Base-by-base conservation (phyloP, 1,140 invertebrate species). In the Eufriesea mexicana region DNA sequence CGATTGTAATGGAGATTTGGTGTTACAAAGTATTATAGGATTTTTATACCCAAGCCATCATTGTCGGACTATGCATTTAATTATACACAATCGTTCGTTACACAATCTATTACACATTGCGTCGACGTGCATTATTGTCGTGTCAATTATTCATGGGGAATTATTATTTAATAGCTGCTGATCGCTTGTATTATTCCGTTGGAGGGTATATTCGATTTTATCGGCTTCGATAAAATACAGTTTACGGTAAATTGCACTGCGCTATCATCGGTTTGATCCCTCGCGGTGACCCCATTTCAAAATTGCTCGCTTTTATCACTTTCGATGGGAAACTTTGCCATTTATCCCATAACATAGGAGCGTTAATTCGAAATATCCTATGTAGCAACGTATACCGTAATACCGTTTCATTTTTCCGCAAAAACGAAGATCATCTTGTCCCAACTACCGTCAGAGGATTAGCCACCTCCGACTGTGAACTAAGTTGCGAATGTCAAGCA, bases 111-210 rank as follows among this genome's bases (percentile, higher is more conserved):
- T 71, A 76, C n/a, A 75, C 35, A 25, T 23, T 23, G 42, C 16
- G n/a, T 10, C n/a, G 51, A 28, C 2, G 14, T 14, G 20, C 62
- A 25, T 66, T 35, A 75, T 66, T 42, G 25, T 49, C 28, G 7
- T 14, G 64, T 54, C 51, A 67, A 66, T 81, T 75, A 75, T 64
- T 75, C 61, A 28, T 4, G 2, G 25, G 20, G 62, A 82, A 82
- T 82, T 82, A 49, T 82, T 76, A 59, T 76, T 76, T 82, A 82
- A 76, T 82, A 76, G 72, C 73, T 12, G 62, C 14, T 49, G 73
- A 82, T 81, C 72, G 73, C 20, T 35, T 18, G 79, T 47, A 49
- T 67, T 47, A 67, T 76, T 76, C 45, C 20, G 23, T 49, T 28
- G 54, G 23, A 25, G 23, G 42, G 12, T 76, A 51, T 76, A 59